Percentiles rank a stretch among this genome's conserved stretches.
These are phyloP conservation scores for Spea multiplicata DNA, from an alignment of 2,113 vertebrate genomes.

Conservation along the genomic window DNA sequence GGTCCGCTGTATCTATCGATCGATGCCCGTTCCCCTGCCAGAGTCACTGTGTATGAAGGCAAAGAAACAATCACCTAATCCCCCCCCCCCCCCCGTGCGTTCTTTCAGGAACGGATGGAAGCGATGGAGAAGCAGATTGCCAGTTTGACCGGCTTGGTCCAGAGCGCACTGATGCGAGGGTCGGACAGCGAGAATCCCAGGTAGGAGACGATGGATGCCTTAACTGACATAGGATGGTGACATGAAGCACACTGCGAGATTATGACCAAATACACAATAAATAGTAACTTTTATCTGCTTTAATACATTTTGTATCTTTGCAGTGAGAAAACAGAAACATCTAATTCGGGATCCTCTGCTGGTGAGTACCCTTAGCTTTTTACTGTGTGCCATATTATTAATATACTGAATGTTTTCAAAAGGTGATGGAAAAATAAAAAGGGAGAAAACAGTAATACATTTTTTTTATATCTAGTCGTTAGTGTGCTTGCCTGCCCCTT, in stretches of 20 bases:
- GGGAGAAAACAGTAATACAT: too few relatives aligned
- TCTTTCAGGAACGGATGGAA: constrained; percentile 89
- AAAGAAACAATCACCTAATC: too few relatives aligned
- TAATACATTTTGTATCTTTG: constrained; percentile 2
- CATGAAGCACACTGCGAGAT: background rate
- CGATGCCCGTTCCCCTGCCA: too few relatives aligned
- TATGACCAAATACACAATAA: background rate
- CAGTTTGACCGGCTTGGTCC: constrained; percentile 93
- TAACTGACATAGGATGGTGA: background rate
- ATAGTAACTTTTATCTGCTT: background rate
- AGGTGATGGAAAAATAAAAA: too few relatives aligned
- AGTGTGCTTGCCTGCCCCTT: too few relatives aligned
- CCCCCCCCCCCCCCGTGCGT: background rate
- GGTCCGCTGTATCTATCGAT: too few relatives aligned
- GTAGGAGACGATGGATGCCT: constrained; percentile 62
- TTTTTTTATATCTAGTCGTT: too few relatives aligned
- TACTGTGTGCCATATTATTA: too few relatives aligned
- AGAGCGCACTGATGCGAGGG: constrained; percentile 89
- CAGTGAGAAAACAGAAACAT: constrained; percentile 93
- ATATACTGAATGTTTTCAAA: too few relatives aligned
- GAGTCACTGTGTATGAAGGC: too few relatives aligned
- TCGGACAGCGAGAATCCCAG: constrained; percentile 88
- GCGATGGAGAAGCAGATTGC: constrained; percentile 99
- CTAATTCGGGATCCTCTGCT: constrained; percentile 80
- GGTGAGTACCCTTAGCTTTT: constrained; percentile 55